A percentile compares a stretch with the other conserved stretches of the same genome.
phyloP scores from a whole-genome alignment of 1,140 invertebrate species.

The Nephila pilipes region DNA sequence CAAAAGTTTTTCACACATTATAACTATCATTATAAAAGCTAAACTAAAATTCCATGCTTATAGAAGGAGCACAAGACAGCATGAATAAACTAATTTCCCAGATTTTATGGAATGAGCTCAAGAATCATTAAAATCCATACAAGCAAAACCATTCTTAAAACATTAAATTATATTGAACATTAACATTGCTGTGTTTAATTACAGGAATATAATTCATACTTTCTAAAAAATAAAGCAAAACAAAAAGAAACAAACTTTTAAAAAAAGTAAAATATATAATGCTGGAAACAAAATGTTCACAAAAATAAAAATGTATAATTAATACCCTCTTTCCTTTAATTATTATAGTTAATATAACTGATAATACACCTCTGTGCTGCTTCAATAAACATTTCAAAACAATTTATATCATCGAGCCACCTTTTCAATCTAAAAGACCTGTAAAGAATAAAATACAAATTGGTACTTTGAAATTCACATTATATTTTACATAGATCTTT shows the following conservation, averaged over 20 bases:
- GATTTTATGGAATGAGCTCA: background rate
- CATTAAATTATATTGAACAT: background rate
- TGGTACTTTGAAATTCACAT: slow-evolving; percentile 12
- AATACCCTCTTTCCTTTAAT: slow-evolving; percentile 18
- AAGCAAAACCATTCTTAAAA: too few relatives aligned
- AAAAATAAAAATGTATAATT: background rate
- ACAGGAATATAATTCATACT: background rate
- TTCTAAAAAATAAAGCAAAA: background rate
- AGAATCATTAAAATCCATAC: background rate
- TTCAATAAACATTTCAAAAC: slow-evolving; percentile 53
- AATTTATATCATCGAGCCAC: slow-evolving; percentile 18
- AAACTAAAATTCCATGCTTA: slow-evolving; percentile 17
- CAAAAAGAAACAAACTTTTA: background rate
- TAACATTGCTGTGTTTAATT: background rate
- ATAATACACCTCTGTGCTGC: slow-evolving; percentile 41
- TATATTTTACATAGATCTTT: background rate
- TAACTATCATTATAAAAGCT: background rate
- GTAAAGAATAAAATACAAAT: background rate
- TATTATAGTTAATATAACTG: background rate
- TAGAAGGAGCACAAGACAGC: slow-evolving; percentile 57
- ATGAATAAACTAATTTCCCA: background rate
- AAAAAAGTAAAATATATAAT: background rate
- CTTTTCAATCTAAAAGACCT: slow-evolving; percentile 17
- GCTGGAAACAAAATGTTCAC: background rate
- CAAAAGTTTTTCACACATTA: background rate